Percentiles rank a stretch among this genome's conserved stretches.
These are phyloP conservation scores for Pomacea maculata DNA, from an alignment of 1,140 invertebrate genomes.

Conservation along the genomic window DNA sequence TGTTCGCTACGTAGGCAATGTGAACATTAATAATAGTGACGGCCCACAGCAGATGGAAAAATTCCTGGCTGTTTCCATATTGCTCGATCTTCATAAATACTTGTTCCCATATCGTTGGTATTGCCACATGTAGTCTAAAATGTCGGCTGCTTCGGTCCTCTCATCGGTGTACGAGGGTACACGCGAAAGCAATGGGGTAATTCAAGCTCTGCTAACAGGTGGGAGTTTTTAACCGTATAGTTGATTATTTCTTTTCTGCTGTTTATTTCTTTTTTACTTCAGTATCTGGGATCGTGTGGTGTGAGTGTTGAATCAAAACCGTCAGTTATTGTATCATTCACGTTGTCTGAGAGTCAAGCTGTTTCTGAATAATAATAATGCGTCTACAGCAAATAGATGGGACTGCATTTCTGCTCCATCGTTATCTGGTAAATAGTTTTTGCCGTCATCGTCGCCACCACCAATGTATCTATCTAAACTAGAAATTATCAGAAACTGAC, in stretches of 20 bases:
- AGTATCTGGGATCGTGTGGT: background rate
- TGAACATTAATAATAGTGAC: background rate
- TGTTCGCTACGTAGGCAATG: background rate
- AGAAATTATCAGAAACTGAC: too few species aligned
- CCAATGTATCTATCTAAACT: too few species aligned
- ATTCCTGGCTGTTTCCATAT: background rate
- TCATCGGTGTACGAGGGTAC: constrained; percentile 1
- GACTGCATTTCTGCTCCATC: too few species aligned
- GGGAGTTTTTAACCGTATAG: constrained; percentile 11
- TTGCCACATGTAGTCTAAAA: background rate
- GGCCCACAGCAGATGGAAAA: background rate
- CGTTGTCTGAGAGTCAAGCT: too few species aligned
- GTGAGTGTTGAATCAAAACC: background rate
- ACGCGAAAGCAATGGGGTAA: constrained; percentile 47
- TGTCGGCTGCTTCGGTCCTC: background rate
- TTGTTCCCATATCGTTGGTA: background rate
- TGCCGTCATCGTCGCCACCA: too few species aligned
- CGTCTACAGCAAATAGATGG: too few species aligned
- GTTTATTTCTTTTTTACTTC: background rate
- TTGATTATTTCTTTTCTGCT: background rate
- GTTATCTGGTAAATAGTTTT: too few species aligned
- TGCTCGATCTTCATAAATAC: too few species aligned
- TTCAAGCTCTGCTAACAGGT: constrained; percentile 55
- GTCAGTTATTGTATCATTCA: too few species aligned
- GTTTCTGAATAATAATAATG: too few species aligned